These are phyloP conservation scores for Ochropacha duplaris DNA, from an alignment of 2,888 invertebrate species.

Conservation along the genomic window DNA sequence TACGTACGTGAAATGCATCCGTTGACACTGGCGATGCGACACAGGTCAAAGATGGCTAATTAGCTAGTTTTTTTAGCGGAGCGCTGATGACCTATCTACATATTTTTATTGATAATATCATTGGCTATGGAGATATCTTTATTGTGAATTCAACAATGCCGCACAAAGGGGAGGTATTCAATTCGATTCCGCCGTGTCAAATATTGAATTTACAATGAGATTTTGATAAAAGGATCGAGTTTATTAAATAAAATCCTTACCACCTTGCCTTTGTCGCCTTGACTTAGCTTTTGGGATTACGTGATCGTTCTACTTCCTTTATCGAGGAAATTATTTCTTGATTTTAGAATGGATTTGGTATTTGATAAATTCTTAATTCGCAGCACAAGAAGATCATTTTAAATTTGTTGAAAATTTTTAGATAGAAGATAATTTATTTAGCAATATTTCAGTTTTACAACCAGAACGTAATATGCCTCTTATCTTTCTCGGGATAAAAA, in stretches of 20 bases:
- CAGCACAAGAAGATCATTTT: background rate
- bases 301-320: background rate
- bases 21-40: too few relatives aligned
- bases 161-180: conserved; percentile 18
- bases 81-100: too few relatives aligned
- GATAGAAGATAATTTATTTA: too few relatives aligned
- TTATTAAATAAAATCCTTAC: conserved; percentile 24
- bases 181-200: conserved; percentile 25
- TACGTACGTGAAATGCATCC: too few relatives aligned
- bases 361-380: background rate
- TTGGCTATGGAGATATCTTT: conserved; percentile 1
- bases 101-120: too few relatives aligned
- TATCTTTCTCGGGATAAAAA: too few relatives aligned
- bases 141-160: conserved; percentile 33
- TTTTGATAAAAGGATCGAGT: conserved; percentile 9
- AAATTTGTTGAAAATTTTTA: background rate
- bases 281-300: background rate
- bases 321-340: background rate
- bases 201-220: conserved; percentile 41
- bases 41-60: too few relatives aligned
- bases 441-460: too few relatives aligned
- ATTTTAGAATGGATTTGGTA: background rate
- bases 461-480: too few relatives aligned
- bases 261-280: background rate
- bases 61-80: too few relatives aligned